Evolutionary conservation across 2,797 vertebrate genomes (phyloP).

Genomic region (Gobio occitaniae): DNA sequence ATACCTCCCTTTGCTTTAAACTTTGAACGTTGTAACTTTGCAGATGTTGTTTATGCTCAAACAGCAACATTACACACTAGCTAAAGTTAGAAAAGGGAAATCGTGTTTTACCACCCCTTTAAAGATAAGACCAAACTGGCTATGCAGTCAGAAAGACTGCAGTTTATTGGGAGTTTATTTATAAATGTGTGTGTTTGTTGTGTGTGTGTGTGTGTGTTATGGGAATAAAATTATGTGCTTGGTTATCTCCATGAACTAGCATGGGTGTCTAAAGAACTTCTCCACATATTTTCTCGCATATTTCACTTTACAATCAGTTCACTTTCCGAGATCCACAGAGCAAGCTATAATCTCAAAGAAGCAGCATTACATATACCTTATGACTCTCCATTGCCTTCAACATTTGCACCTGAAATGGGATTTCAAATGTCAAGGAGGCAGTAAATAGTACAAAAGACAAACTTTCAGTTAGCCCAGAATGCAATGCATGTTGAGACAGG

Average conservation of each 20-base stretch:
- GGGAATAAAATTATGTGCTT: constrained; percentile 21
- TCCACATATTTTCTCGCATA: constrained; percentile 60
- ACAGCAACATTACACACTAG: too few species aligned
- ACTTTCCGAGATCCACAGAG: constrained; percentile 49
- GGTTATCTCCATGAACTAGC: constrained; percentile 44
- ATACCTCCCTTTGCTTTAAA: too few species aligned
- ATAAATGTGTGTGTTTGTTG: neutral
- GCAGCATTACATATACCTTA: constrained; percentile 70
- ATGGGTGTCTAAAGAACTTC: constrained; percentile 70
- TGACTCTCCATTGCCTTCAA: constrained; percentile 69
- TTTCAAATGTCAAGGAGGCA: constrained; percentile 80
- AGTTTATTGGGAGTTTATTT: constrained; percentile 18
- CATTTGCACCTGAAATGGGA: constrained; percentile 81
- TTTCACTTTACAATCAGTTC: constrained; percentile 70
- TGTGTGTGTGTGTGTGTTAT: constrained; percentile 15
- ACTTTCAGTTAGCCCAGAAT: constrained; percentile 74
- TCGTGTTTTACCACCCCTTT: too few species aligned
- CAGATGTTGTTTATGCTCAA: too few species aligned
- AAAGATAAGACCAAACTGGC: constrained; percentile 37
- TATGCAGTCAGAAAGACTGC: constrained; percentile 38
- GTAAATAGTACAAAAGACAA: constrained; percentile 75
- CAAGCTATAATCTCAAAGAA: constrained; percentile 72
- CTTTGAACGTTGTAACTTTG: too few species aligned
- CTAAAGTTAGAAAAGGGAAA: too few species aligned
- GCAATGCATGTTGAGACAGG: constrained; percentile 35